Evolutionary conservation across 2,888 invertebrate genomes (phyloP).

Genomic region (Gymnosoma rotundatum): DNA sequence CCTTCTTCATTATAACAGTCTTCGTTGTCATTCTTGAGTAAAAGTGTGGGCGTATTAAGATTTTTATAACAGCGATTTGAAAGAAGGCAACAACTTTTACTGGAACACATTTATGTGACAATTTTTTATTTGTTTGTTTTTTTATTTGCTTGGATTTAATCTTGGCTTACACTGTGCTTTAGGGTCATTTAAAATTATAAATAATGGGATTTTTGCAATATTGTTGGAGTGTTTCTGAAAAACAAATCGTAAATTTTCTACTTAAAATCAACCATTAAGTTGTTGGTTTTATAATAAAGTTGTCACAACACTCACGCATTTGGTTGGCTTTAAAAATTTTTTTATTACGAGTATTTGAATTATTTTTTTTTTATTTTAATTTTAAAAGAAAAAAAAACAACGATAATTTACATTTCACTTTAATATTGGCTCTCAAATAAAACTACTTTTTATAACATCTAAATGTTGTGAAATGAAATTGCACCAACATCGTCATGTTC

Average conservation of each 20-base stretch:
- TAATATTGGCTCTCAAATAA: slow-evolving; percentile 62
- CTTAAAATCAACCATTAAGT: slow-evolving; percentile 69
- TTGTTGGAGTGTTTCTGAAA: slow-evolving; percentile 53
- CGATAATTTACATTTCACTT: slow-evolving; percentile 54
- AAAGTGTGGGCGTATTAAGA: slow-evolving; percentile 50
- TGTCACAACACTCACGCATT: slow-evolving; percentile 71
- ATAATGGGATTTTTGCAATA: slow-evolving; percentile 59
- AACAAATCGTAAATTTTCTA: slow-evolving; percentile 71
- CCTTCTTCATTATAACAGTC: slow-evolving; percentile 38
- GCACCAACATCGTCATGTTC: not conserved
- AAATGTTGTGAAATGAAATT: slow-evolving; percentile 8
- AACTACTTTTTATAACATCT: slow-evolving; percentile 35
- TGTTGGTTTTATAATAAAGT: slow-evolving; percentile 70
- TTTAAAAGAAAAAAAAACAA: not conserved
- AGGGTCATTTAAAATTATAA: slow-evolving; percentile 69
- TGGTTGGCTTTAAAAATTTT: slow-evolving; percentile 20
- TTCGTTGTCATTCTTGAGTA: not conserved
- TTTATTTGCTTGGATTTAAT: not conserved
- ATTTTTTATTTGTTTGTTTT: not conserved
- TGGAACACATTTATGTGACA: not conserved
- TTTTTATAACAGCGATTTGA: slow-evolving; percentile 34
- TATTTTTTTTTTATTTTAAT: slow-evolving; percentile 7
- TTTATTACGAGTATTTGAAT: slow-evolving; percentile 20
- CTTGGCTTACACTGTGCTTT: not conserved
- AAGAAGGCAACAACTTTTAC: slow-evolving; percentile 12